Evolutionary conservation across 2,888 invertebrate species (phyloP).

Genomic region (Catocala fraxini): DNA sequence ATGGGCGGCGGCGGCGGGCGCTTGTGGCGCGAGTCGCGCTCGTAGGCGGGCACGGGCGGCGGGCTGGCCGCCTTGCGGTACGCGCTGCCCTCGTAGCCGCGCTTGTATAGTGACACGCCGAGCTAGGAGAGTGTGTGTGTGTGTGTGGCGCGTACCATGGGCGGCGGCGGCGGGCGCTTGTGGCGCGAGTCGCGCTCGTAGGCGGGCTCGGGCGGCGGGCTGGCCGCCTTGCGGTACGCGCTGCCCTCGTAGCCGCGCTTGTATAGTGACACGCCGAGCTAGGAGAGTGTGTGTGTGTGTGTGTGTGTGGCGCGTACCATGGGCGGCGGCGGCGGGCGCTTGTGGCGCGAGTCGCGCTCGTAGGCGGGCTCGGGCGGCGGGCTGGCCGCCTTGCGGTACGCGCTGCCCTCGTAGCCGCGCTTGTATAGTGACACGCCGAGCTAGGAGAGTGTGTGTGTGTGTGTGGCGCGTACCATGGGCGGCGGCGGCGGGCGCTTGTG

Average conservation of each 20-base stretch:
- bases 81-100: constrained; percentile 81
- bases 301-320: constrained; percentile 52
- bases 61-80: constrained; percentile 80
- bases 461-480: too few relatives aligned
- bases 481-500: too few relatives aligned
- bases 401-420: constrained; percentile 82
- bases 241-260: constrained; percentile 86
- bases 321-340: constrained; percentile 73
- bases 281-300: too few relatives aligned
- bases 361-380: constrained; percentile 78
- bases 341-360: constrained; percentile 78
- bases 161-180: too few relatives aligned
- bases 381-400: constrained; percentile 78
- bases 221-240: constrained; percentile 77
- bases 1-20: constrained; percentile 72
- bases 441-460: too few relatives aligned
- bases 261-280: not conserved
- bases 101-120: too few relatives aligned
- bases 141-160: too few relatives aligned
- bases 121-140: too few relatives aligned
- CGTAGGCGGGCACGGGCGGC: constrained; percentile 77
- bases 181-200: too few relatives aligned
- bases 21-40: constrained; percentile 78
- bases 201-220: constrained; percentile 75
- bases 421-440: too few relatives aligned